phyloP scores from a whole-genome alignment of 2,888 invertebrate genomes.

The Pristionchus fissidentatus region DNA sequence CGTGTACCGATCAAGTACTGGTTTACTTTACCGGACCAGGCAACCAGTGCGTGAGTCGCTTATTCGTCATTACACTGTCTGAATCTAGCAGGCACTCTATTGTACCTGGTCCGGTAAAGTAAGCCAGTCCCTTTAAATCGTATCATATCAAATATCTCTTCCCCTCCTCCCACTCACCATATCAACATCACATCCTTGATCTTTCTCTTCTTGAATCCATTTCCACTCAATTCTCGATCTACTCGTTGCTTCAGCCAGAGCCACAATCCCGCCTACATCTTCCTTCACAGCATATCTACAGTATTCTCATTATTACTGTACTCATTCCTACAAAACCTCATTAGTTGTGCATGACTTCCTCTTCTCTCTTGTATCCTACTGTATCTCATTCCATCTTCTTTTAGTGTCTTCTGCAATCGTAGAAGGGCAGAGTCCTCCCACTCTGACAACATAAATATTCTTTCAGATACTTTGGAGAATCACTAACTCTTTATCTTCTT shows the following conservation, averaged over 20 bases:
- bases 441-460: not conserved
- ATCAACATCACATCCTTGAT: conserved; percentile 19
- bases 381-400: conserved; percentile 30
- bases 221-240: conserved; percentile 9
- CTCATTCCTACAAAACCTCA: not conserved
- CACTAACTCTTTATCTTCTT: conserved; percentile 26
- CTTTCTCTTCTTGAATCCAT: conserved; percentile 32
- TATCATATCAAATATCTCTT: not conserved
- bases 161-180: not conserved
- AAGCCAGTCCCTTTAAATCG: too few species aligned
- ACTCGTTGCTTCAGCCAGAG: conserved; percentile 36
- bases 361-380: conserved; percentile 43
- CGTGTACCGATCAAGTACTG: too few species aligned
- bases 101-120: too few species aligned
- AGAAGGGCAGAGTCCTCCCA: conserved; percentile 15
- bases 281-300: conserved; percentile 33
- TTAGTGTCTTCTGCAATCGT: conserved; percentile 25
- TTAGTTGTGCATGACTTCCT: conserved; percentile 28
- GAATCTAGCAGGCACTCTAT: too few species aligned
- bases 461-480: too few species aligned
- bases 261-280: conserved; percentile 14
- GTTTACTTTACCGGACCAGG: too few species aligned
- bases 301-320: not conserved
- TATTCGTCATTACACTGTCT: too few species aligned
- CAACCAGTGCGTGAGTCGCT: too few species aligned